Evolutionary conservation across 2,797 vertebrate genomes (phyloP), one percentile per base, ranked within the genome.

Genomic region (Carcharodon carcharias): DNA sequence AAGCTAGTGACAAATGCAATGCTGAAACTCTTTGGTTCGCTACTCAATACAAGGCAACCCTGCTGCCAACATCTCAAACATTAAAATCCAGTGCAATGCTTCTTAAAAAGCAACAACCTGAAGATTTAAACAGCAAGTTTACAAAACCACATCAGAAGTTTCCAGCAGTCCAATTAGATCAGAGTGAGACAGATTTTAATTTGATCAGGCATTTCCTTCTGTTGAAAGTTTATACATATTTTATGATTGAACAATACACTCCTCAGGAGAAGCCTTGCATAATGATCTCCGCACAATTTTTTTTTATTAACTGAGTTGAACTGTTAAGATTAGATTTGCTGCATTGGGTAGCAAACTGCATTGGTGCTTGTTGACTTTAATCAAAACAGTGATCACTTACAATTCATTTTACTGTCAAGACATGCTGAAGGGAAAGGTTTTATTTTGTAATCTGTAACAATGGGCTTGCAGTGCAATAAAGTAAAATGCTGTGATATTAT

Each of bases 191-290:
- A 89, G 54, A 89, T 89, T 89, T 89, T 58, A 61, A 89, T 58
- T 89, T 89, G 88, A 56, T 35, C 88, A 58, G 61, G 18, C 28
- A 89, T 89, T 58, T 89, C 54, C 11, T 89, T 58, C 87, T 61
- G 11, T 35, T 89, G 54, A 89, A 56, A 58, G 31, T 89, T 89
- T 89, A 58, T 35, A 58, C 88, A 89, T 89, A 56, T 31, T 89
- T 89, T 89, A 89, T 89, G 54, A 89, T 89, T 89, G 35, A 31
- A 85, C 82, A 85, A 85, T 85, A 50, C 45, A 85, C 82, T 85
- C 40, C 82, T 23, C 82, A 85, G 82, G 82, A 50, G 82, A 85
- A 85, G 21, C 45, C 40, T 23, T 50, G 82, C 21, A 9, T 85
- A 21, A 50, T 85, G 40, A 85, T 85, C 82, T 26, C 82, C 50